Evolutionary conservation across 2,113 vertebrate genomes (phyloP).

Genomic region (Tragelaphus scriptus): DNA sequence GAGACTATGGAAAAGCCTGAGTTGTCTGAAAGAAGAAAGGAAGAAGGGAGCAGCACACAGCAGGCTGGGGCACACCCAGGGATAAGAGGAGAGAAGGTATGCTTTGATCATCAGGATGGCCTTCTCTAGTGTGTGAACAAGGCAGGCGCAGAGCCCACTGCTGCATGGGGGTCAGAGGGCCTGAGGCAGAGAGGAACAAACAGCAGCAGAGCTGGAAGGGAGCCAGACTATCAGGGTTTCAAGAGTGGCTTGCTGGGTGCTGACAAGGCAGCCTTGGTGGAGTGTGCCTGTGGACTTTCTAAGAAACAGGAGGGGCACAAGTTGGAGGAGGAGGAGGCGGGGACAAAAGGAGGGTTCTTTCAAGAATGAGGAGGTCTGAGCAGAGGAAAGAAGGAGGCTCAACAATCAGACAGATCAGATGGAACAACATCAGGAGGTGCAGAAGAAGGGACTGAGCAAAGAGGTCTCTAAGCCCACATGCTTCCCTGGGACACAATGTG

Average conservation of each 20-base stretch:
- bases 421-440: neutral
- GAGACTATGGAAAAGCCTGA: neutral
- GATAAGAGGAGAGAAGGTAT: neutral
- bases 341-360: neutral
- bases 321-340: neutral
- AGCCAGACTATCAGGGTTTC: neutral
- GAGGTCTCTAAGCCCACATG: neutral
- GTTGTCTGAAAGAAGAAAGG: neutral
- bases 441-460: neutral
- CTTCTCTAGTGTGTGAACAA: neutral
- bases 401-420: neutral
- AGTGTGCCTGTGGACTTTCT: neutral
- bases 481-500: neutral
- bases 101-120: neutral
- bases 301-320: neutral
- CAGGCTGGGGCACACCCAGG: neutral
- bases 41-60: neutral
- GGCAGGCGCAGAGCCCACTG: rapidly evolving
- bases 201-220: neutral
- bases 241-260: neutral
- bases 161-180: neutral
- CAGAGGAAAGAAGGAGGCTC: neutral
- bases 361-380: neutral
- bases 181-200: neutral
- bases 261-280: neutral